These are phyloP conservation scores for Cotesia chilonis DNA, from an alignment of 1,140 invertebrate genomes.

Conservation along the genomic window DNA sequence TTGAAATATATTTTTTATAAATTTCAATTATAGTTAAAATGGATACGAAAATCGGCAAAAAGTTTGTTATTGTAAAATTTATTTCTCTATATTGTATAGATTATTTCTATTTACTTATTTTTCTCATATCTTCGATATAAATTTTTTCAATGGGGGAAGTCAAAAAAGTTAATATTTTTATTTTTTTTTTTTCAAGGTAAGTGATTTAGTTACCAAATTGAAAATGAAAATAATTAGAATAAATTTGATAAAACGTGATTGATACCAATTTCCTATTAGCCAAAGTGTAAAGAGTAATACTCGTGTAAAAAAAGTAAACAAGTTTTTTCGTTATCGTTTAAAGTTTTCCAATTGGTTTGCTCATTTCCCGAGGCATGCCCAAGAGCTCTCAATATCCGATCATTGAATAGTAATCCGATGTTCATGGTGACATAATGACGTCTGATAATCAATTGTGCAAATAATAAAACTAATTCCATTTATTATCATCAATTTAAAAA, in stretches of 20 bases:
- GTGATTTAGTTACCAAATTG: too few species aligned
- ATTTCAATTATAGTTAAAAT: too few species aligned
- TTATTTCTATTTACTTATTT: too few species aligned
- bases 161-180: background rate
- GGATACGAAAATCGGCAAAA: too few species aligned
- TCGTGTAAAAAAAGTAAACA: conserved; percentile 17
- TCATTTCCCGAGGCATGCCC: conserved; percentile 16
- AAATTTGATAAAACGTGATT: background rate
- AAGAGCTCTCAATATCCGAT: conserved; percentile 22
- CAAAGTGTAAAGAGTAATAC: background rate
- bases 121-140: too few species aligned
- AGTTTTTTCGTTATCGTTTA: conserved; percentile 12
- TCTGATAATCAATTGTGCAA: background rate
- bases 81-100: too few species aligned
- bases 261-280: conserved; percentile 7
- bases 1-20: too few species aligned
- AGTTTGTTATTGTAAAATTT: too few species aligned
- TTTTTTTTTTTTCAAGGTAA: background rate
- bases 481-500: background rate
- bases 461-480: too few species aligned
- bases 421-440: conserved; percentile 14
- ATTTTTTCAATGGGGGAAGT: too few species aligned
- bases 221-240: conserved; percentile 6
- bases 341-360: conserved; percentile 31
- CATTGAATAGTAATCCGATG: conserved; percentile 23